Conservation (phyloP, 2,888 invertebrate genomes). For the Clivina fossor region DNA sequence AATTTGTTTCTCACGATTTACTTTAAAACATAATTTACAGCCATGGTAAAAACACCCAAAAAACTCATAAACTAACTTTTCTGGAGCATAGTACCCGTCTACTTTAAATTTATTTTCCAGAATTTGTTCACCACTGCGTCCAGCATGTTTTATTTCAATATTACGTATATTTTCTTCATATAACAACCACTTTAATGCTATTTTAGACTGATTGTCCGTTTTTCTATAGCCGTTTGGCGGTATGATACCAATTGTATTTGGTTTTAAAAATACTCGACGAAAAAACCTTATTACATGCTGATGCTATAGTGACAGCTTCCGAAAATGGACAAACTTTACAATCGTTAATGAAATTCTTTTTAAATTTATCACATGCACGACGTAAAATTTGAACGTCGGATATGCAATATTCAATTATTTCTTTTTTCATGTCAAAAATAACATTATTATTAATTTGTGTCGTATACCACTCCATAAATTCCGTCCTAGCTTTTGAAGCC, state of each 20-base stretch:
- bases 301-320: slow-evolving; percentile 40
- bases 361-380: slow-evolving; percentile 42
- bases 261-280: slow-evolving; percentile 41
- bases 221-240: slow-evolving; percentile 42
- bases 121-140: slow-evolving; percentile 11
- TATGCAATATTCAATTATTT: slow-evolving; percentile 40
- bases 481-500: slow-evolving; percentile 22
- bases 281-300: slow-evolving; percentile 42
- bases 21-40: neutral
- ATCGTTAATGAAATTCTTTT: slow-evolving; percentile 37
- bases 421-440: slow-evolving; percentile 42
- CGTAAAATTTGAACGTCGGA: slow-evolving; percentile 42
- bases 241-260: slow-evolving; percentile 43
- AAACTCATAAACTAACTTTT: slow-evolving; percentile 6
- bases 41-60: slow-evolving; percentile 10
- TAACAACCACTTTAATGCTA: slow-evolving; percentile 35
- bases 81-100: slow-evolving; percentile 1
- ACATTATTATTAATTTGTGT: slow-evolving; percentile 37
- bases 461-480: too few relatives aligned
- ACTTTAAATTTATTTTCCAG: neutral
- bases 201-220: slow-evolving; percentile 41
- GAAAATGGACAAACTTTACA: slow-evolving; percentile 42
- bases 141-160: slow-evolving; percentile 27
- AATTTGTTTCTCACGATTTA: neutral
- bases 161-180: slow-evolving; percentile 27